phyloP scores from a whole-genome alignment of 2,113 vertebrate species.

The Gadus chalcogrammus region DNA sequence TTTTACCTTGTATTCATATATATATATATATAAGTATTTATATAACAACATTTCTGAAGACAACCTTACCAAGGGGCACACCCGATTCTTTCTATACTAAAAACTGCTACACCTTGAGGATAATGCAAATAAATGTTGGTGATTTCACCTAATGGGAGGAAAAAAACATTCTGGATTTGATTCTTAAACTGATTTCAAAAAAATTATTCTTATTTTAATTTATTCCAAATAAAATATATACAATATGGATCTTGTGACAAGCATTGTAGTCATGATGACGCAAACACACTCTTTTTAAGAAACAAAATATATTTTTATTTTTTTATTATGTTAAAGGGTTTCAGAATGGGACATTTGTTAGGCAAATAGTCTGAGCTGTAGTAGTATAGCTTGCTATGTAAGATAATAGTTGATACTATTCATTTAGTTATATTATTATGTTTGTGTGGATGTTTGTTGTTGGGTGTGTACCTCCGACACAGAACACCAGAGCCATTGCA shows the following conservation, averaged over 20 bases:
- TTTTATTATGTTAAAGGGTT: not conserved
- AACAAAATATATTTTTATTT: not conserved
- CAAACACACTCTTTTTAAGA: slow-evolving; percentile 3
- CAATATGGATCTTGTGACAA: not conserved
- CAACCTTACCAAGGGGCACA: slow-evolving; percentile 8
- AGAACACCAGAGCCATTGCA: slow-evolving; percentile 56
- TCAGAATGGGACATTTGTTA: slow-evolving; percentile 17
- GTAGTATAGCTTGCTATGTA: not conserved
- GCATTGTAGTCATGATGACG: slow-evolving; percentile 15
- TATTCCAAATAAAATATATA: slow-evolving; percentile 5
- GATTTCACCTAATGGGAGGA: slow-evolving; percentile 65
- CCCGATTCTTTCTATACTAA: not conserved
- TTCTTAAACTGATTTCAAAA: not conserved
- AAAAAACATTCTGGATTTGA: slow-evolving; percentile 62
- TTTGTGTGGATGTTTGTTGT: slow-evolving; percentile 16
- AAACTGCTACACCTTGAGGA: slow-evolving; percentile 32
- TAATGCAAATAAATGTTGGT: slow-evolving; percentile 55
- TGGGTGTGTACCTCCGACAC: slow-evolving; percentile 1
- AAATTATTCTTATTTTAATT: not conserved
- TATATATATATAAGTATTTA: no score
- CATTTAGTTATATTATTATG: slow-evolving; percentile 4
- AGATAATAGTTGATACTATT: slow-evolving; percentile 1
- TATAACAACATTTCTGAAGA: no score
- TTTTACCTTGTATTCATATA: no score
- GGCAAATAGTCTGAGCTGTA: slow-evolving; percentile 1